Evolutionary conservation across 2,888 invertebrate genomes (phyloP).

Genomic region (Podabrus alpinus): DNA sequence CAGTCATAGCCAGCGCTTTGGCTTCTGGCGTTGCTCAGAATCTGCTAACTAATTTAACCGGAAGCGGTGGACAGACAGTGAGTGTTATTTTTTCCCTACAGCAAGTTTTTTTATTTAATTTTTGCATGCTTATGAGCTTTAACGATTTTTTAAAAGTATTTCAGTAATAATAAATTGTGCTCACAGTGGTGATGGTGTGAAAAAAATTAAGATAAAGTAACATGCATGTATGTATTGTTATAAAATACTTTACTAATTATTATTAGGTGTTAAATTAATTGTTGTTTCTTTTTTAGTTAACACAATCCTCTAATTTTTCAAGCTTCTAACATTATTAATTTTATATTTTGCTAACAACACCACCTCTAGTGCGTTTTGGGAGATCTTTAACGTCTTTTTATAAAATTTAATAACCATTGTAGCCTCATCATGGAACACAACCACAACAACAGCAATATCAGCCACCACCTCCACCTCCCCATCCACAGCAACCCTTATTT

Average conservation of each 20-base stretch:
- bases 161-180: neutral
- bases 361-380: neutral
- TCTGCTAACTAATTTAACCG: constrained; percentile 41
- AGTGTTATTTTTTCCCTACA: neutral
- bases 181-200: neutral
- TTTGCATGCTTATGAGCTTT: neutral
- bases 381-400: neutral
- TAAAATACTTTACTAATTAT: neutral
- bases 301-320: neutral
- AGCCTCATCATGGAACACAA: neutral
- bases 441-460: constrained; percentile 20
- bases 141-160: neutral
- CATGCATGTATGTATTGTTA: constrained; percentile 2
- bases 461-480: constrained; percentile 27
- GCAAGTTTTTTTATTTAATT: neutral
- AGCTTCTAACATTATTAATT: neutral
- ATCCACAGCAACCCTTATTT: constrained; percentile 21
- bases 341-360: neutral
- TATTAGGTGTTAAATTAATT: neutral
- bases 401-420: neutral
- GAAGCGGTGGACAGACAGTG: constrained; percentile 19
- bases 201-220: neutral
- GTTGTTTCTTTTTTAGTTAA: neutral
- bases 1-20: constrained; percentile 53
- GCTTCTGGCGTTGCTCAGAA: constrained; percentile 52